Percentiles rank a stretch among this genome's conserved stretches.
phyloP scores from a whole-genome alignment of 2,888 invertebrate genomes.

The Metellina segmentata region DNA sequence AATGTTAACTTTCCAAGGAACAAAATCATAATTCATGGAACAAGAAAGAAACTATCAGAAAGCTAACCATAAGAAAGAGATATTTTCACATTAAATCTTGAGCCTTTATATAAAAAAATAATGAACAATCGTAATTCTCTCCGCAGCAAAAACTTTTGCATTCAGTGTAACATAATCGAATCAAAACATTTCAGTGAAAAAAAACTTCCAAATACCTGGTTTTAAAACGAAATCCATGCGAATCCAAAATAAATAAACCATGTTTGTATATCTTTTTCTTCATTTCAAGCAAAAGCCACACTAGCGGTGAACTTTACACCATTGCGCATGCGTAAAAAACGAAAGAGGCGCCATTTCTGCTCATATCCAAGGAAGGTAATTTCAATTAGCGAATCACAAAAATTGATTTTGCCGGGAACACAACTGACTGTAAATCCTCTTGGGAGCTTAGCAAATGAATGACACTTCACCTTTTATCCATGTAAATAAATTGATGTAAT shows the following conservation, averaged over 20 bases:
- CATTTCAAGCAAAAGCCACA: neutral
- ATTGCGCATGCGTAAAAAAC: slow-evolving; percentile 61
- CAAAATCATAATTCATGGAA: no score
- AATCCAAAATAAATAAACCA: neutral
- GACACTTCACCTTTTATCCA: neutral
- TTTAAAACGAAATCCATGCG: neutral
- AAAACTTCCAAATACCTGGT: neutral
- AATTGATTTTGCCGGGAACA: neutral
- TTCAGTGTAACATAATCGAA: no score
- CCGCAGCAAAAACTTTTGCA: no score
- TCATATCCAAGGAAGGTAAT: slow-evolving; percentile 33
- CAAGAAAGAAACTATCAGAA: no score
- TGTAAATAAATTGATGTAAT: neutral
- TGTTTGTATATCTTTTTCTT: neutral
- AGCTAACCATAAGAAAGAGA: no score
- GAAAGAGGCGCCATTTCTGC: slow-evolving; percentile 69
- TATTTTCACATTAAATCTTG: no score
- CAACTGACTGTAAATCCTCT: neutral
- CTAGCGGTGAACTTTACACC: neutral
- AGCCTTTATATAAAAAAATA: no score
- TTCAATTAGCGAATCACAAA: slow-evolving; percentile 44
- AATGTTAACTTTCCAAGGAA: no score
- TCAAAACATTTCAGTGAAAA: neutral
- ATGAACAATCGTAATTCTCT: no score
- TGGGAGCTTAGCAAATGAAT: neutral